phyloP scores from a whole-genome alignment of 2,888 invertebrate genomes.

The Megamerina dolium region DNA sequence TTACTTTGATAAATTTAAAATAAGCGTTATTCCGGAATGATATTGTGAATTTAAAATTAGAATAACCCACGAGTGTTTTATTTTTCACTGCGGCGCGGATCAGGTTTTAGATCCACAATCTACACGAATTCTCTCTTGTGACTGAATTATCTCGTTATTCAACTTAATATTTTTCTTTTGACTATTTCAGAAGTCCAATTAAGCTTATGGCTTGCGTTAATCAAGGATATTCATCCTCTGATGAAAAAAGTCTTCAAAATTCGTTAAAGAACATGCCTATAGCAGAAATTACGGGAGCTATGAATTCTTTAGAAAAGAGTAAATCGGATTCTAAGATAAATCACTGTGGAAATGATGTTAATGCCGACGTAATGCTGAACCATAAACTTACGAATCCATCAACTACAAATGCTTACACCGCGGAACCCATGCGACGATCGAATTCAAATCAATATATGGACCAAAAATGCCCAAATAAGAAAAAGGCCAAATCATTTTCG shows the following conservation, averaged over 20 bases:
- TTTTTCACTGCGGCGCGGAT: too few relatives aligned
- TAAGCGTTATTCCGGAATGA: too few relatives aligned
- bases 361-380: conserved; percentile 14
- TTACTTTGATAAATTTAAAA: too few relatives aligned
- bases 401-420: conserved; percentile 22
- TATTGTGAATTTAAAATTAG: too few relatives aligned
- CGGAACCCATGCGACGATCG: conserved; percentile 51
- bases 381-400: conserved; percentile 10
- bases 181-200: conserved; percentile 40
- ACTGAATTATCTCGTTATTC: too few relatives aligned
- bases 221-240: conserved; percentile 20
- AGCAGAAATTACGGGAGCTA: conserved; percentile 21
- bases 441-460: conserved; percentile 55
- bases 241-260: conserved; percentile 20
- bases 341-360: conserved; percentile 38
- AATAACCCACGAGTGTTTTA: background rate
- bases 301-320: conserved; percentile 55
- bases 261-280: conserved; percentile 18
- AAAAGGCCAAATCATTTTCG: conserved; percentile 56
- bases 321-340: conserved; percentile 62
- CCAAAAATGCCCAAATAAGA: conserved; percentile 48
- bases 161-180: too few relatives aligned
- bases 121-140: background rate
- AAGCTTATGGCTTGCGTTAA: conserved; percentile 30
- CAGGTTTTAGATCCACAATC: too few relatives aligned